Conservation (phyloP, 2,888 invertebrate genomes). For the Acleris cristana region DNA sequence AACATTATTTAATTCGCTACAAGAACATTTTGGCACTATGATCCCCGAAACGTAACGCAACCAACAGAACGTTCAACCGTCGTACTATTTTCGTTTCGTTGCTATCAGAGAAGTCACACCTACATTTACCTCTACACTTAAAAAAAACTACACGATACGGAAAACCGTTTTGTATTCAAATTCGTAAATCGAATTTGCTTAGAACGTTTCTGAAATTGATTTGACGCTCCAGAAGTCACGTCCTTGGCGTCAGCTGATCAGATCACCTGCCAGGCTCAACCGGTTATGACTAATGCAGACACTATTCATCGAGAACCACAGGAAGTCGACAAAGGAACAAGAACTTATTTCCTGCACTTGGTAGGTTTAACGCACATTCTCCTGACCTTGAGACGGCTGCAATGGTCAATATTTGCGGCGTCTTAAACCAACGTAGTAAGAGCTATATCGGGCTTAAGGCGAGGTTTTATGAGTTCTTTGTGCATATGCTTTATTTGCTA, state of each 20-base stretch:
- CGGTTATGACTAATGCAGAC: constrained; percentile 46
- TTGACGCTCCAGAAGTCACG: constrained; percentile 53
- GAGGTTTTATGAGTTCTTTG: constrained; percentile 13
- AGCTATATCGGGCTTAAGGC: constrained; percentile 21
- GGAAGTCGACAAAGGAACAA: constrained; percentile 57
- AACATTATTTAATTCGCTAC: constrained; percentile 15
- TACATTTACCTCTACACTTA: constrained; percentile 1
- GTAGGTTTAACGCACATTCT: constrained; percentile 54
- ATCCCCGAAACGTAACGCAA: constrained; percentile 5
- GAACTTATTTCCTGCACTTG: constrained; percentile 62
- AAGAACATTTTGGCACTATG: constrained; percentile 23
- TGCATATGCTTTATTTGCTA: constrained; percentile 14
- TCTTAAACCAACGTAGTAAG: constrained; percentile 18
- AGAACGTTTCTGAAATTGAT: constrained; percentile 36
- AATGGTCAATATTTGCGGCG: constrained; percentile 24
- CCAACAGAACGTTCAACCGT: constrained; percentile 15
- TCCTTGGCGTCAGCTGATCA: constrained; percentile 49
- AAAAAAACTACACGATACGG: constrained; percentile 14
- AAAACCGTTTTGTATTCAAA: constrained; percentile 12
- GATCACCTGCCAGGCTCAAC: constrained; percentile 41
- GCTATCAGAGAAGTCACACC: constrained; percentile 17
- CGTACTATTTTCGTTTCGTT: constrained; percentile 27
- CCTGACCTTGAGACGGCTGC: constrained; percentile 47
- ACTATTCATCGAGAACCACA: constrained; percentile 46
- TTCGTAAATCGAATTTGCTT: constrained; percentile 19